Evolutionary conservation across 2,797 vertebrate genomes (phyloP), one percentile per base, ranked within the genome.

Genomic region (Pseudochirops corinnae): DNA sequence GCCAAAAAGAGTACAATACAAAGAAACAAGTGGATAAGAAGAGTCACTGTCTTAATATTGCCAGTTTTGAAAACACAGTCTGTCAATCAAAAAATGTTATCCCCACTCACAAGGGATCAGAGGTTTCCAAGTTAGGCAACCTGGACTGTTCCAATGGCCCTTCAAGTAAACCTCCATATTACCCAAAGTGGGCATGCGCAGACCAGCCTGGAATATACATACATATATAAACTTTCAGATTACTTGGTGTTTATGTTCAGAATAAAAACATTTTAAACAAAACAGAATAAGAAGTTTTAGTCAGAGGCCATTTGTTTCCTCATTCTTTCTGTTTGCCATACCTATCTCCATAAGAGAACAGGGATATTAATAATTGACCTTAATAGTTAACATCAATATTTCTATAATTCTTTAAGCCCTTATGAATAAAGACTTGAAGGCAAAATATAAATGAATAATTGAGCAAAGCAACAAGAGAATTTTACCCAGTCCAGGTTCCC

Each of bases 391-490:
- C 0, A 39, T 11, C 31, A 24, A 91, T 33, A 82, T 74, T 95
- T 91, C 82, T 87, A 90, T 16, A n/a, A 13, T 74, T 87, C 91
- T 94, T 95, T 92, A 74, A 93, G 46, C 55, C 92, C 90, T 92
- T 29, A 33, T 91, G 46, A 26, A 55, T 55, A 93, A 93, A 91
- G 14, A 7, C 87, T 46, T 39, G 7, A 46, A 95, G 74, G n/a
- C 74, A 90, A 26, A 67, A 1, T 52, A 95, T 91, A 96, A 94
- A 91, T 92, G 91, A 62, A 92, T 96, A 82, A 92, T 53, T 55
- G 53, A 95, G 55, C 55, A 74, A 90, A 95, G 53, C 33, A 46
- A 58, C 55, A 94, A 0, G 33, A 46, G 62, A 57, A 55, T n/a
- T 55, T 56, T 67, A 55, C 90, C 91, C 50, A n/a, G 31, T 16